phyloP scores from a whole-genome alignment of 92 coral and sea anemone species.

The Siderastrea radians region DNA sequence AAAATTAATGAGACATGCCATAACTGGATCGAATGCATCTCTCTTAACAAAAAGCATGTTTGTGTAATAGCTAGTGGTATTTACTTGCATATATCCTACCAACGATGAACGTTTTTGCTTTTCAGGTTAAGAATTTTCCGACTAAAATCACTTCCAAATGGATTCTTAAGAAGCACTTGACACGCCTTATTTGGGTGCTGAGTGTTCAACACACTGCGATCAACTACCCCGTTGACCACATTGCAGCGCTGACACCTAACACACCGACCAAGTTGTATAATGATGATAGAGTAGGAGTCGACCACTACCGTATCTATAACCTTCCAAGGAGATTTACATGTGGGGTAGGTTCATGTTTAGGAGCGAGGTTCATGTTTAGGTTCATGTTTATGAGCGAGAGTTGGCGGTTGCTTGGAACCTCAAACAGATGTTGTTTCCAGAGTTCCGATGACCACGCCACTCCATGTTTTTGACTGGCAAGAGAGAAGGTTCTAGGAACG shows the following conservation, averaged over 20 bases:
- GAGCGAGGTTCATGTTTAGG: too few species aligned
- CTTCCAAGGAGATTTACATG: conserved; percentile 65
- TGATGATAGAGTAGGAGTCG: conserved; percentile 65
- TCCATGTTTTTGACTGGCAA: too few species aligned
- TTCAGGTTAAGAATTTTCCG: conserved; percentile 75
- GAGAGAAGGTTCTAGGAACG: too few species aligned
- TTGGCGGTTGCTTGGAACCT: too few species aligned
- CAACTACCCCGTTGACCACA: conserved; percentile 72
- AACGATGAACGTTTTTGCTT: not conserved
- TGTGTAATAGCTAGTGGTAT: too few species aligned
- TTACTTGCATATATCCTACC: not conserved
- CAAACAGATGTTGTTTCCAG: too few species aligned
- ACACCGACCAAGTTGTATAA: conserved; percentile 81
- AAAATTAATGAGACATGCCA: too few species aligned
- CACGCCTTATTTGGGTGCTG: conserved; percentile 76
- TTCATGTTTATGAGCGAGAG: too few species aligned
- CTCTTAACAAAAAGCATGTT: too few species aligned
- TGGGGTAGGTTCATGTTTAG: conserved; percentile 41
- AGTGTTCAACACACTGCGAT: conserved; percentile 82
- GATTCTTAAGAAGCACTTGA: conserved; percentile 48
- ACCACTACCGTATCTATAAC: conserved; percentile 61
- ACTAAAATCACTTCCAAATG: conserved; percentile 29
- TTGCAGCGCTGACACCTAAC: conserved; percentile 79
- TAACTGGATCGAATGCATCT: too few species aligned
- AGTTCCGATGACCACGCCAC: too few species aligned